phyloP scores from a whole-genome alignment of 30 jellyfish, hydroid and myxozoan genomes.

The Chrysaora quinquecirrha region DNA sequence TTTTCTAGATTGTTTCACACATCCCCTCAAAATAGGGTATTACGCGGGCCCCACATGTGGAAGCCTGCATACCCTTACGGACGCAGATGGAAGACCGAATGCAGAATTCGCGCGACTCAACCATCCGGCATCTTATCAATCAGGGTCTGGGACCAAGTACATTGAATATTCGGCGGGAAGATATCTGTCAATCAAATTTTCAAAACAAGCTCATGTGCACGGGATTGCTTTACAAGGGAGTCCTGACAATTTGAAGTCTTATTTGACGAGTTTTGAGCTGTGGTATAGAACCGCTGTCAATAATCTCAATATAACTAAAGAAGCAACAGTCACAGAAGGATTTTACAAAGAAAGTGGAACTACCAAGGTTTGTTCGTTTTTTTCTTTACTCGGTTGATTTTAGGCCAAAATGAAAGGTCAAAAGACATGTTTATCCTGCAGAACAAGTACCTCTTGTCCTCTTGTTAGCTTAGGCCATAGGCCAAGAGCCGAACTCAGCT shows the following conservation, averaged over 20 bases:
- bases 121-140: constrained; percentile 21
- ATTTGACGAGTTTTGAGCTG: constrained; percentile 45
- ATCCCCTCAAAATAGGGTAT: constrained; percentile 51
- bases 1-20: constrained; percentile 21
- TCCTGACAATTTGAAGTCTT: constrained; percentile 28
- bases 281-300: constrained; percentile 41
- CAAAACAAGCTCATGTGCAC: constrained; percentile 28
- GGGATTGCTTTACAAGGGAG: constrained; percentile 56
- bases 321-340: constrained; percentile 1
- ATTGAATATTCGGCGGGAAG: constrained; percentile 55
- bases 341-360: constrained; percentile 27
- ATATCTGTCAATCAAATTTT: constrained; percentile 19
- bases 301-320: constrained; percentile 2
- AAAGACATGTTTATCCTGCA: too few relatives aligned
- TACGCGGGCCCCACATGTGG: constrained; percentile 47
- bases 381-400: not conserved
- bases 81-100: constrained; percentile 50
- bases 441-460: too few relatives aligned
- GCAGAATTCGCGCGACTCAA: constrained; percentile 46
- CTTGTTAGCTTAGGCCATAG: too few relatives aligned
- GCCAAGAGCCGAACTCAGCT: too few relatives aligned
- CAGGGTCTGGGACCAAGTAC: constrained; percentile 26
- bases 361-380: constrained; percentile 14
- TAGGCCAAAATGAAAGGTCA: too few relatives aligned
- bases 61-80: constrained; percentile 27